Conservation (phyloP, 2,888 invertebrate genomes). For the Acronicta leporina region DNA sequence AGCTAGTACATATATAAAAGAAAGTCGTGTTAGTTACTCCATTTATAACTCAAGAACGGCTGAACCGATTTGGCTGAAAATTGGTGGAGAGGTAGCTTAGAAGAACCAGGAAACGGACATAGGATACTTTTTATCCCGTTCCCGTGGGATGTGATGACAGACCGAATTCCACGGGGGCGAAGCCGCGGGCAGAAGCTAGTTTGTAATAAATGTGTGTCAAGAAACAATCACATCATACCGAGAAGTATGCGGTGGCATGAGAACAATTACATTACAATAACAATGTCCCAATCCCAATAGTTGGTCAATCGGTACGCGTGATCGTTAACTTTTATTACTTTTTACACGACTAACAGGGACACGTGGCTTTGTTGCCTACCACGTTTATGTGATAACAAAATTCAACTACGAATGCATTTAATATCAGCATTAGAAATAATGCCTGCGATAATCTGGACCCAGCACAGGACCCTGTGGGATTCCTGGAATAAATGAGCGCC, state of each 20-base stretch:
- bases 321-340: constrained; percentile 43
- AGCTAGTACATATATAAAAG: too few relatives aligned
- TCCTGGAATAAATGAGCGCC: too few relatives aligned
- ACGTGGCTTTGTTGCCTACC: constrained; percentile 1
- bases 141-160: too few relatives aligned
- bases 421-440: background rate
- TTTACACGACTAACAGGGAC: constrained; percentile 13
- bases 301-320: constrained; percentile 23
- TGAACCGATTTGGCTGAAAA: too few relatives aligned
- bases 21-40: too few relatives aligned
- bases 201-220: constrained; percentile 8
- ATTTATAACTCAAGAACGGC: too few relatives aligned
- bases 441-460: background rate
- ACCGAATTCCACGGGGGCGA: too few relatives aligned
- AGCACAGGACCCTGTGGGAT: background rate
- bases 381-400: background rate
- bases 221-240: constrained; percentile 11
- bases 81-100: too few relatives aligned
- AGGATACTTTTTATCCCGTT: too few relatives aligned
- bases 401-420: background rate
- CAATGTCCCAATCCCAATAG: constrained; percentile 29
- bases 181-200: too few relatives aligned
- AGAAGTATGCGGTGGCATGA: constrained; percentile 9
- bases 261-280: constrained; percentile 42
- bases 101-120: too few relatives aligned